Evolutionary conservation across 2,113 vertebrate genomes (phyloP), one percentile per base, ranked within the genome.

Genomic region (Monarcha castaneiventris): DNA sequence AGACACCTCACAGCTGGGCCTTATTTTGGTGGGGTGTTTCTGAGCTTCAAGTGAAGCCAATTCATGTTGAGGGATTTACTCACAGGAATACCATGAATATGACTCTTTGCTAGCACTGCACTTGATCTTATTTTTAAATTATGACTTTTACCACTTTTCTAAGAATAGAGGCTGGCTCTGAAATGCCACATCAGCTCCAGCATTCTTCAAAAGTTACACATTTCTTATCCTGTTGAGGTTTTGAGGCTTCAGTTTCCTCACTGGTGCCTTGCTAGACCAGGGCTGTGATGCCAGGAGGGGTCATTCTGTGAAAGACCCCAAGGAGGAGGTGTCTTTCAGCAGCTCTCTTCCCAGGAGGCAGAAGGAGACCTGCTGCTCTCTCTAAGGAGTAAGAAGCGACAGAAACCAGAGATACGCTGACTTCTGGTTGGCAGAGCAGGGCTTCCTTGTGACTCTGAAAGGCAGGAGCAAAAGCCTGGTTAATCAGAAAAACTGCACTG

Each of bases 91-190:
- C 71, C 87, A 66, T 0, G 1, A 76, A 79, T 75, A 54, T 8
- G 23, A 76, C 25, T 86, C 76, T 73, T 68, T 81, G 58, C 66
- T 94, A 87, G 52, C 37, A 15, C 61, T 92, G 83, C 30, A 71
- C 61, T 87, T 56, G 69, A 61, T 72, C 52, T 92, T 89, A 82
- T 84, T 94, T 96, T 91, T 79, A 84, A 94, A 69, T 75, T 26
- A 73, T 55, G 54, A 87, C 71, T 94, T 95, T 74, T 75, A 67
- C 35, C 22, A 20, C 51, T 90, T 30, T 58, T 76, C 84, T 88
- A 90, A 94, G 90, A 93, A 93, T 80, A 94, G 82, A 69, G 43
- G 27, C 84, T 95, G 91, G 71, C 87, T 91, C 84, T 74, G 75
- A 80, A 93, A 84, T n/a, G 32, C 20, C 87, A 52, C 0, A 0